Percentiles rank a stretch among this genome's conserved stretches.
Conservation (phyloP, 2,888 invertebrate genomes). For the Cosmia trapezina region DNA sequence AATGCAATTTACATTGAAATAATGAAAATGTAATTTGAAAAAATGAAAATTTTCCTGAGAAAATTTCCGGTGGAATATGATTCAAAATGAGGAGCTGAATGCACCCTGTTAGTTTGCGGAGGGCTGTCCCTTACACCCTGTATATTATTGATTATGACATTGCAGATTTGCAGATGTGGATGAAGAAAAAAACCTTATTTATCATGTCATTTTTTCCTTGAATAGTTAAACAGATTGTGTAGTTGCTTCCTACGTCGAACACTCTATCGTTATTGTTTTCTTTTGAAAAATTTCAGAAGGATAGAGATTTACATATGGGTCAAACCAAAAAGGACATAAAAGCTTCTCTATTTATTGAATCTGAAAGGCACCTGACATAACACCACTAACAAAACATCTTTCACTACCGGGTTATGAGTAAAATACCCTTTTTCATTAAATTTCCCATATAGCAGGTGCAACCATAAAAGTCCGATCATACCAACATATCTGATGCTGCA, state of each 20-base stretch:
- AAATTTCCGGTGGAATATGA: no score
- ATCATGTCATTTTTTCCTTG: background rate
- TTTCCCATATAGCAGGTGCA: constrained; percentile 58
- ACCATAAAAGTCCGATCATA: constrained; percentile 52
- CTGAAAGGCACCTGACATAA: constrained; percentile 9
- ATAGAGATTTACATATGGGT: constrained; percentile 1
- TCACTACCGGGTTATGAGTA: constrained; percentile 59
- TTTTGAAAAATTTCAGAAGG: background rate
- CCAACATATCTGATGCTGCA: constrained; percentile 4
- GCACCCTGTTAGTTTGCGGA: no score
- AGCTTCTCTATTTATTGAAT: constrained; percentile 21
- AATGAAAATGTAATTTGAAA: no score
- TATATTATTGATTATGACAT: background rate
- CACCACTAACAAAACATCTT: constrained; percentile 34
- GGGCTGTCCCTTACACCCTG: no score
- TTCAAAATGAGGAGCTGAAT: no score
- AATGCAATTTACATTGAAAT: no score
- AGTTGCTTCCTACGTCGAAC: background rate
- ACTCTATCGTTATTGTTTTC: background rate
- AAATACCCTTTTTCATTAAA: constrained; percentile 67
- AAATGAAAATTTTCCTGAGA: no score
- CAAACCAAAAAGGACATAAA: constrained; percentile 7
- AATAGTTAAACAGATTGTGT: background rate
- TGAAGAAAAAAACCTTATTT: no score
- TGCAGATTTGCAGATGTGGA: no score